Conservation (phyloP, 1,140 invertebrate species). For the Apis florea region DNA sequence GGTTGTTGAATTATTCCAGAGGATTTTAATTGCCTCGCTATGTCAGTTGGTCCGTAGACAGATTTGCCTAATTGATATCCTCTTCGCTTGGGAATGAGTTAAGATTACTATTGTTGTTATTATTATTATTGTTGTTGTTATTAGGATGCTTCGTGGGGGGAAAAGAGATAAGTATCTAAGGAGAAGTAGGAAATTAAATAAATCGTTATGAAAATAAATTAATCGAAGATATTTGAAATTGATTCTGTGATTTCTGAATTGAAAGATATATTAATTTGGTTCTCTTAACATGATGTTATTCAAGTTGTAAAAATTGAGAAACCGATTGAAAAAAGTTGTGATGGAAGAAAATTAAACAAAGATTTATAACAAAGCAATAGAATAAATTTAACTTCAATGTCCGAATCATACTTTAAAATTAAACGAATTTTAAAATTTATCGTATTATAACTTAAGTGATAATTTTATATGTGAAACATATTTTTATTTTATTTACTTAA, state of each 20-base stretch:
- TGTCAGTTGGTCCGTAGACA: background rate
- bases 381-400: background rate
- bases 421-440: background rate
- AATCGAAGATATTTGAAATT: background rate
- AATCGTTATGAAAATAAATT: background rate
- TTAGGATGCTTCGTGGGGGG: background rate
- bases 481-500: no score
- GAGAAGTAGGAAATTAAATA: background rate
- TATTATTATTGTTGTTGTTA: background rate
- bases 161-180: background rate
- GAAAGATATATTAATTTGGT: background rate
- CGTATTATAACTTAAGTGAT: no score
- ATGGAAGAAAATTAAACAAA: no score
- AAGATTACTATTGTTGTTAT: background rate
- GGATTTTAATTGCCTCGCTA: background rate
- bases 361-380: background rate
- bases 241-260: background rate
- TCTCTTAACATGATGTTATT: background rate
- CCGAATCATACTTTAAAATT: background rate
- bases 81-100: background rate
- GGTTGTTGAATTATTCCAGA: slow-evolving; percentile 31
- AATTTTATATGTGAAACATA: no score
- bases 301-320: no score
- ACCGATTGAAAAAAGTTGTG: no score
- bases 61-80: slow-evolving; percentile 23